A percentile compares a stretch with the other conserved stretches of the same genome.
Conservation (phyloP, 2,797 vertebrate species). For the Cebuella pygmaea region DNA sequence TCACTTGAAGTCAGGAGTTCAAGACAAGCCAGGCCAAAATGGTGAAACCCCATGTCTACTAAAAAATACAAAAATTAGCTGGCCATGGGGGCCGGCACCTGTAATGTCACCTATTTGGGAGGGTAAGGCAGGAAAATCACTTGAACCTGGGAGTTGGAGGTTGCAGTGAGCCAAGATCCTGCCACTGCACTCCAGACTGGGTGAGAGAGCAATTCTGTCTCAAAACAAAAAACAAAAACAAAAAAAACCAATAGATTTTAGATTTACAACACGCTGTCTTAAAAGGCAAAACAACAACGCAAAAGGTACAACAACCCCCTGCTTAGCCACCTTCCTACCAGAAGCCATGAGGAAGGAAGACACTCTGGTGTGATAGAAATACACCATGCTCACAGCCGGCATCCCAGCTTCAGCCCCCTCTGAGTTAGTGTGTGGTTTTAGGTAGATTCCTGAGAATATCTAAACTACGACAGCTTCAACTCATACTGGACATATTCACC, state of each 20-base stretch:
- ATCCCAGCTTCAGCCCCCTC: background rate
- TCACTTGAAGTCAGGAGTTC: background rate
- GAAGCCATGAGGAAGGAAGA: background rate
- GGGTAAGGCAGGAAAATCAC: background rate
- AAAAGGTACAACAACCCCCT: background rate
- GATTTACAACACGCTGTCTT: background rate
- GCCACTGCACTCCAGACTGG: background rate
- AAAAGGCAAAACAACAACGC: background rate
- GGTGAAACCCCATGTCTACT: background rate
- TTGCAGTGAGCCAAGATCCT: background rate
- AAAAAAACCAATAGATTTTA: background rate
- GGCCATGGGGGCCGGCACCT: background rate
- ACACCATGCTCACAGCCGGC: accelerated
- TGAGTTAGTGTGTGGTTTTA: background rate
- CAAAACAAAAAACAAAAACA: background rate
- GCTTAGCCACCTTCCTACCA: background rate
- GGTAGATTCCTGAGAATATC: background rate
- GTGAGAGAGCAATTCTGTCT: background rate
- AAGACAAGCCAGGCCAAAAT: background rate
- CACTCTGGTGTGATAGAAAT: accelerated
- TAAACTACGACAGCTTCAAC: background rate
- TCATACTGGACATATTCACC: background rate
- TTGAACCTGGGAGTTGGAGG: background rate
- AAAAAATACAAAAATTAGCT: background rate
- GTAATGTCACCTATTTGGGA: background rate